phyloP scores from a whole-genome alignment of 1,140 invertebrate species.

The Danaus melanippus region DNA sequence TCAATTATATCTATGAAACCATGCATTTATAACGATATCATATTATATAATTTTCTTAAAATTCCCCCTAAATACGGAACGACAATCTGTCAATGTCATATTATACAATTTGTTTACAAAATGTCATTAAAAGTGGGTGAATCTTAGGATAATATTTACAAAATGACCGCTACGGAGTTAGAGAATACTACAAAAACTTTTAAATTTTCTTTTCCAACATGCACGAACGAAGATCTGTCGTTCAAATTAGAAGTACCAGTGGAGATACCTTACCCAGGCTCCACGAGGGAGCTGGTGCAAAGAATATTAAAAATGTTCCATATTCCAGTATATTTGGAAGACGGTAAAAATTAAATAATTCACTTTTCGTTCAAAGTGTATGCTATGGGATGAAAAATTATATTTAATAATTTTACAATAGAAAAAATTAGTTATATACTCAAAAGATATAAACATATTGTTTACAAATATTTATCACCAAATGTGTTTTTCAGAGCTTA shows the following conservation, averaged over 20 bases:
- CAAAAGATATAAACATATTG: not conserved
- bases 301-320: constrained; percentile 79
- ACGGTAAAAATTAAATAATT: constrained; percentile 30
- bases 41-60: too few species aligned
- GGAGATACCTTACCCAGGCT: constrained; percentile 75
- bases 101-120: not conserved
- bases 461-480: too few species aligned
- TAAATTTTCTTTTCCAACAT: constrained; percentile 74
- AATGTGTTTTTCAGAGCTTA: constrained; percentile 54
- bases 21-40: too few species aligned
- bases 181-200: constrained; percentile 69
- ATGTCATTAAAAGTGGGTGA: constrained; percentile 1
- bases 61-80: too few species aligned
- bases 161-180: constrained; percentile 56
- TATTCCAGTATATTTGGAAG: constrained; percentile 79
- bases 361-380: constrained; percentile 6
- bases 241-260: constrained; percentile 76
- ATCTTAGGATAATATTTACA: constrained; percentile 7
- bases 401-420: not conserved
- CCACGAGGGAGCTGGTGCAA: constrained; percentile 77
- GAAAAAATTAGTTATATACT: not conserved
- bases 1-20: too few species aligned
- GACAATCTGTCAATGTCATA: too few species aligned
- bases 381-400: constrained; percentile 9
- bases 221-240: constrained; percentile 70